Evolutionary conservation across 2,888 invertebrate genomes (phyloP).

Genomic region (Laothoe populi): DNA sequence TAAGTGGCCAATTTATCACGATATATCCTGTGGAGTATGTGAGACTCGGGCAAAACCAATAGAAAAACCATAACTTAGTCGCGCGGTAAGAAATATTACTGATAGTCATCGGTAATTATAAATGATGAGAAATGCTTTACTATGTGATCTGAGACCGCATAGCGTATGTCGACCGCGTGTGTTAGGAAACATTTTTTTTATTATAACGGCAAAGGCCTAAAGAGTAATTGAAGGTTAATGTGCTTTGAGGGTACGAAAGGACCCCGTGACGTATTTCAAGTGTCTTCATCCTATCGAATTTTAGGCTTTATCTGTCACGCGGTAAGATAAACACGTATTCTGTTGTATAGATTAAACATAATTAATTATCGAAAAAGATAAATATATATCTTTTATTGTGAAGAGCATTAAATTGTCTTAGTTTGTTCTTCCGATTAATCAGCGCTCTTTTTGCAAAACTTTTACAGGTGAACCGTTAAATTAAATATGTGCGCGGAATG

Average conservation of each 20-base stretch:
- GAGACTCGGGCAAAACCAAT: conserved; percentile 2
- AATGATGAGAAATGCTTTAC: conserved; percentile 11
- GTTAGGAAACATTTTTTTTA: background rate
- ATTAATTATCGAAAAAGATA: conserved; percentile 4
- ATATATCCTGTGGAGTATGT: conserved; percentile 17
- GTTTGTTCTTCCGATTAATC: background rate
- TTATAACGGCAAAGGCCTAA: background rate
- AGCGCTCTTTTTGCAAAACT: conserved; percentile 7
- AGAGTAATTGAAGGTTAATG: conserved; percentile 1
- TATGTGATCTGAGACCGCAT: conserved; percentile 9
- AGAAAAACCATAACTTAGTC: conserved; percentile 20
- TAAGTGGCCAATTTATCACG: conserved; percentile 19
- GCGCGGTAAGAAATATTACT: conserved; percentile 12
- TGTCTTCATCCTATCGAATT: conserved; percentile 9
- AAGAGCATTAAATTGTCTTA: background rate
- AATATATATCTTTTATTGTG: background rate
- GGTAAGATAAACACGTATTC: background rate
- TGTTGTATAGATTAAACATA: background rate
- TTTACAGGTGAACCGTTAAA: background rate
- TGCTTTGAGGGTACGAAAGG: background rate
- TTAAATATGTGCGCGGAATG: background rate
- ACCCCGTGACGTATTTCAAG: background rate
- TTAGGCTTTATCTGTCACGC: conserved; percentile 17
- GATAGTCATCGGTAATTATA: conserved; percentile 14
- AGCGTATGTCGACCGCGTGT: background rate